phyloP scores from a whole-genome alignment of 2,797 vertebrate species.

The Ataeniobius toweri region DNA sequence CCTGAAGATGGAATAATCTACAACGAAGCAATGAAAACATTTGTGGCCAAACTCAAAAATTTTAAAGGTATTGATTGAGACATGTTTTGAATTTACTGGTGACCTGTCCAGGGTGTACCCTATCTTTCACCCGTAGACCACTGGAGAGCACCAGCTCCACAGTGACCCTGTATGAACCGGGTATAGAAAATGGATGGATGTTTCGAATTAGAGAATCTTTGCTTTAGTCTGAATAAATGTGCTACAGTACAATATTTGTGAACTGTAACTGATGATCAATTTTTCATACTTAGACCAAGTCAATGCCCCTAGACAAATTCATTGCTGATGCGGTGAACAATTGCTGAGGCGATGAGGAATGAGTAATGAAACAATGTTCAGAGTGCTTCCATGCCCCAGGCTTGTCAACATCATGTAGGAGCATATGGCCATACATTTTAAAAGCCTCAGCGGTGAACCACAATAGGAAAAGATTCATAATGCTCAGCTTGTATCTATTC shows the following conservation, averaged over 20 bases:
- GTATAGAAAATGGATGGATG: no score
- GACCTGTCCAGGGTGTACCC: no score
- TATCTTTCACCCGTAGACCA: no score
- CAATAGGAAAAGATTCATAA: constrained; percentile 21
- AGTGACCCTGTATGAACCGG: no score
- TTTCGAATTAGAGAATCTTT: background rate
- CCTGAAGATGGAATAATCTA: background rate
- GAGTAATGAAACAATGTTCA: constrained; percentile 60
- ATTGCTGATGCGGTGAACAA: constrained; percentile 60
- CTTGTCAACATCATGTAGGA: constrained; percentile 45
- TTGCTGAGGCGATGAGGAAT: constrained; percentile 54
- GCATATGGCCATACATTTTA: constrained; percentile 36
- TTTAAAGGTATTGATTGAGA: background rate
- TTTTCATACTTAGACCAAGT: constrained; percentile 52
- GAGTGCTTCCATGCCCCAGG: constrained; percentile 44
- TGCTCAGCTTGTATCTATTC: background rate
- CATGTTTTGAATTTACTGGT: no score
- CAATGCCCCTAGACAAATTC: constrained; percentile 59
- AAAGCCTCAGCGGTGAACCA: constrained; percentile 17
- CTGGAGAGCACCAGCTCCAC: no score
- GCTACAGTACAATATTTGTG: constrained; percentile 44
- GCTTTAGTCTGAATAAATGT: background rate
- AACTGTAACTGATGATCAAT: constrained; percentile 52
- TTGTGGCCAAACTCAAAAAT: background rate
- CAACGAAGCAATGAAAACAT: background rate